Base-by-base conservation (phyloP, 1,140 invertebrate species). In the Bombus soroeensis region DNA sequence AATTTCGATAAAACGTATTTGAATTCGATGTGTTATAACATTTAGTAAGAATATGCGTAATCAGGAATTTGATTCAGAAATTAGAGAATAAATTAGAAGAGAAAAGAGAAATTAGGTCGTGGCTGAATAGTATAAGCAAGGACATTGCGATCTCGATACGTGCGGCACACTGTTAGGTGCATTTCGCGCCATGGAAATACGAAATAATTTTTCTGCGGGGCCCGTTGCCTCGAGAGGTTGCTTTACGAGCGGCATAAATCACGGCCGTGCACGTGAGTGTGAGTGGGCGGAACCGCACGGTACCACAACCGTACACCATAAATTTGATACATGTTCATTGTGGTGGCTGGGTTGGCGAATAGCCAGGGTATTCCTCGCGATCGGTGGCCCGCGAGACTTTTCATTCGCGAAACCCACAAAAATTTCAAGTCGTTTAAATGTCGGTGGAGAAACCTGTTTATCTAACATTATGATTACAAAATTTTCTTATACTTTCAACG, bases 281-380 rank as follows among this genome's bases (percentile, higher is more conserved):
- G 92, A 93, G 92, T 93, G 86, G 92, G 92, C 91, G 92, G 90
- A 85, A 87, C 85, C 83, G 62, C 78, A 78, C 74, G 87, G 89
- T 90, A 92, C 89, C 82, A 87, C 75, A 85, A 81, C 82, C 82
- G 81, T 87, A 83, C 85, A 88, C 87, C 84, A 93, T 93, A 93
- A 93, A 93, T 93, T 92, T 89, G 84, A 91, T 90, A 91, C 92
- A 91, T 87, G 86, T 90, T 93, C 90, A 92, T 92, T 92, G 89
- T 91, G 81, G 83, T 82, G 86, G 81, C 62, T 83, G 82, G 84
- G 41, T 82, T 81, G 88, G 53, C 80, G 83, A 88, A 74, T 80
- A 73, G 53, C 74, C 78, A 25, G 76, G 37, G 70, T 75, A 81
- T 62, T 64, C 85, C 43, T 68, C 53, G 78, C 62, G 71, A 91